phyloP scores from a whole-genome alignment of 2,113 vertebrate species.

The Gadus macrocephalus region DNA sequence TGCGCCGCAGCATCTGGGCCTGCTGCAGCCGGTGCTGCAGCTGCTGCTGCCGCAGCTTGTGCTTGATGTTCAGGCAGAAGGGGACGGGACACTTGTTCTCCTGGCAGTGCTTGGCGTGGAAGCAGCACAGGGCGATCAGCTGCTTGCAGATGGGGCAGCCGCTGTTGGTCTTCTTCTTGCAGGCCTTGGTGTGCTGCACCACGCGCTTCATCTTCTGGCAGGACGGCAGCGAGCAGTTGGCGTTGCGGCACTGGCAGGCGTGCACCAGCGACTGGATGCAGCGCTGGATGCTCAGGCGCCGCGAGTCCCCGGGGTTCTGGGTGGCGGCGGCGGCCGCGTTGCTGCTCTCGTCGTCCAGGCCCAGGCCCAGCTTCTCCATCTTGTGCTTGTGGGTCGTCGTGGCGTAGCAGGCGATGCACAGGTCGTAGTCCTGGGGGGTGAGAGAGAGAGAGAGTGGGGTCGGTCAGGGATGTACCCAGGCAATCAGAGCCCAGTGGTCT shows the following conservation, averaged over 20 bases:
- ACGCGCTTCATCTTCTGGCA: conserved; percentile 99
- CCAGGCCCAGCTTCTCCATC: conserved; percentile 97
- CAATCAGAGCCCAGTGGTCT: background rate
- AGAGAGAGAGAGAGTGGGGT: background rate
- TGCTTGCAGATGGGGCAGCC: conserved; percentile 98
- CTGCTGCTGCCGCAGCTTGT: conserved; percentile 97
- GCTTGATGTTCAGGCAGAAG: conserved; percentile 98
- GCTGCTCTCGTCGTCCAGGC: conserved; percentile 93
- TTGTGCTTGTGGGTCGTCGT: conserved; percentile 95
- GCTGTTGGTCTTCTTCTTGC: conserved; percentile 96
- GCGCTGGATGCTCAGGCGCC: conserved; percentile 95
- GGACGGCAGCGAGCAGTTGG: conserved; percentile 94
- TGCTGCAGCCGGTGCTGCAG: conserved; percentile 95
- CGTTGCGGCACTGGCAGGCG: conserved; percentile 95
- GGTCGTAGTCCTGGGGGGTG: conserved; percentile 86
- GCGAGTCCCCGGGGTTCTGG: conserved; percentile 92
- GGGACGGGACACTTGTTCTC: conserved; percentile 98
- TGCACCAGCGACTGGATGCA: conserved; percentile 98
- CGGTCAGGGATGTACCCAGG: background rate
- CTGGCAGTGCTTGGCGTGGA: conserved; percentile 99
- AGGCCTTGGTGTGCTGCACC: conserved; percentile 95
- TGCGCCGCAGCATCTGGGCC: conserved; percentile 92
- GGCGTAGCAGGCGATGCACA: conserved; percentile 97
- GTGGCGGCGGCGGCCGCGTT: conserved; percentile 85
- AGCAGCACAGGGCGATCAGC: conserved; percentile 96